Base-by-base conservation (phyloP, 2,888 invertebrate species). In the Phytoseiulus persimilis region DNA sequence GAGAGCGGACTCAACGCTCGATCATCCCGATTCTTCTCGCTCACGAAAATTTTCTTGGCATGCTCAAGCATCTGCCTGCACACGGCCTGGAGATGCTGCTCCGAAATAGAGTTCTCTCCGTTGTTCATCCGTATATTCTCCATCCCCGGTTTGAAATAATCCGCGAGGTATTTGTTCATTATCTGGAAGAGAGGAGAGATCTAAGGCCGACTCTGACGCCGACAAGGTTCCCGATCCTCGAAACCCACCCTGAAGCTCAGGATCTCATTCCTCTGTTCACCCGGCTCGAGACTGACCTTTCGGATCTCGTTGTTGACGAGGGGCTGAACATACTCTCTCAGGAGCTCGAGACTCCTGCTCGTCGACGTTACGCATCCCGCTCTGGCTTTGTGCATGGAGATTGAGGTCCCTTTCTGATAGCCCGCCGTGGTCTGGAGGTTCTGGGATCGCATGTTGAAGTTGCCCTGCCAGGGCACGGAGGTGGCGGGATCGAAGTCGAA, bases 51-150 rank as follows among this genome's bases (percentile, higher is more conserved):
- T 89, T 94, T 93, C 91, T 96, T 95, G 2, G 93, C 93, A 91
- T 96, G 96, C 92, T 96, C 96, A 91, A 96, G 93, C 94, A 96
- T 96, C 91, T 95, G 95, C 90, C 95, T 94, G 92, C 96, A 96
- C 23, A 96, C 95, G 90, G 95, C 95, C 45, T 92, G 92, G 32
- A 94, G 92, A 93, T 95, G 95, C 92, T 96, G 95, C 92, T 96
- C 95, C 91, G 94, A 95, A 18, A 96, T 95, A 92, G 95, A 95
- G 92, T 95, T 95, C 92, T 95, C 95, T 5, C 96, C 96, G 92
- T 95, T 94, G 93, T 96, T 96, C 91, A 94, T 93, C 92, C 95
- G 94, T 91, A 96, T 95, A 92, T 96, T 96, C 91, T 95, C 95
- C 83, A 96, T 94, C 90, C 95, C 96, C 91, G 96, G 95, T 92